phyloP scores from a whole-genome alignment of 2,888 invertebrate genomes.

The Ochropleura leucogaster region DNA sequence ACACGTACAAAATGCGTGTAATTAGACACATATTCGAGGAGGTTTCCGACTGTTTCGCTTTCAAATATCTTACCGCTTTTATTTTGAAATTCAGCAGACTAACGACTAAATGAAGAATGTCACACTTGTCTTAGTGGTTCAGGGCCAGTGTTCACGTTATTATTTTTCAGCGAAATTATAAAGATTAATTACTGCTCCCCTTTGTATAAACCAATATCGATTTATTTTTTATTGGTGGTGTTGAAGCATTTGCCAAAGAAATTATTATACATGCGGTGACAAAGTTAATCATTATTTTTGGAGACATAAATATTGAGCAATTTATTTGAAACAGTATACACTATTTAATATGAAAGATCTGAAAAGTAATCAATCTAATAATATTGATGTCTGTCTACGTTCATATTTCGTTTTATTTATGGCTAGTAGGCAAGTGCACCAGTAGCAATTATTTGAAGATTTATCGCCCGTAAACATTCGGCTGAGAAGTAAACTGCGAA shows the following conservation, averaged over 20 bases:
- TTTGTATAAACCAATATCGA: slow-evolving; percentile 2
- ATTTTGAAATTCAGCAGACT: slow-evolving; percentile 38
- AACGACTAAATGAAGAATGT: slow-evolving; percentile 41
- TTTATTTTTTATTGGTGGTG: background rate
- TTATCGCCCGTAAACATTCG: slow-evolving; percentile 63
- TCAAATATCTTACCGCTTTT: slow-evolving; percentile 43
- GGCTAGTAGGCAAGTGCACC: slow-evolving; percentile 44
- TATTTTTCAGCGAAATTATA: slow-evolving; percentile 26
- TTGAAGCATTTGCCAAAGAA: background rate
- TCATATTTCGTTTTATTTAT: slow-evolving; percentile 17
- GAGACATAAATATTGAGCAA: background rate
- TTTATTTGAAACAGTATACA: too few relatives aligned
- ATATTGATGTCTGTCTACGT: background rate
- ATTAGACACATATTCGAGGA: slow-evolving; percentile 58
- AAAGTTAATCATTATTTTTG: background rate
- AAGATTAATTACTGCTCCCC: slow-evolving; percentile 9
- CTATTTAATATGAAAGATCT: background rate
- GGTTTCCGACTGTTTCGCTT: slow-evolving; percentile 33
- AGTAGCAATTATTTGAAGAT: slow-evolving; percentile 64
- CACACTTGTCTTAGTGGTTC: slow-evolving; percentile 27
- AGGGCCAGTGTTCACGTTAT: slow-evolving; percentile 12
- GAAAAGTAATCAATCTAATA: slow-evolving; percentile 16
- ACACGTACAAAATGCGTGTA: slow-evolving; percentile 48
- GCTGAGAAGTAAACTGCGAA: slow-evolving; percentile 56
- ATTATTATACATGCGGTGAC: background rate